phyloP scores from a whole-genome alignment of 92 coral and sea anemone species.

The Blastomussa wellsi region DNA sequence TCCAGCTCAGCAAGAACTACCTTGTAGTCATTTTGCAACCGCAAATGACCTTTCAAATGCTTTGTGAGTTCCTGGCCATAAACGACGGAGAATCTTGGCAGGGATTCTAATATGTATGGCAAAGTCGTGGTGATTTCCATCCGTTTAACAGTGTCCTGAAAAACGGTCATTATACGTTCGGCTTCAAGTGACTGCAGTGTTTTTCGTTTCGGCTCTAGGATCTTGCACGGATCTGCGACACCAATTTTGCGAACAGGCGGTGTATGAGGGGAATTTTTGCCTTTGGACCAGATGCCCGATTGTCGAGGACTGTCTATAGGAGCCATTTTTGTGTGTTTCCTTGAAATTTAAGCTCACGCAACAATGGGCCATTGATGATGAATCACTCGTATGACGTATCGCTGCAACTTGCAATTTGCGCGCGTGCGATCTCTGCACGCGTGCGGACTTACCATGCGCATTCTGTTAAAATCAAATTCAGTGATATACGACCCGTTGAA shows the following conservation, averaged over 20 bases:
- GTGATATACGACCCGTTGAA: no score
- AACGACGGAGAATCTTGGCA: conserved; percentile 68
- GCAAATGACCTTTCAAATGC: conserved; percentile 56
- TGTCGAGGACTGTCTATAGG: conserved; percentile 42
- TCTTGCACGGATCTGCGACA: conserved; percentile 62
- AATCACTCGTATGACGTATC: conserved; percentile 12
- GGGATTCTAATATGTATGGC: conserved; percentile 57
- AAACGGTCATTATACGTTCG: conserved; percentile 79
- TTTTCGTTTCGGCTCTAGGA: conserved; percentile 83
- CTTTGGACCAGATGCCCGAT: conserved; percentile 40
- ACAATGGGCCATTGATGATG: conserved; percentile 2
- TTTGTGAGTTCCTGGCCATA: conserved; percentile 71
- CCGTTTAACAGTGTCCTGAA: conserved; percentile 75
- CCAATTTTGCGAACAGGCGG: not conserved
- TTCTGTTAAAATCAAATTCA: not conserved
- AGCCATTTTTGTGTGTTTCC: conserved; percentile 19
- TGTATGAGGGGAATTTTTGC: conserved; percentile 26
- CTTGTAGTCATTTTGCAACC: conserved; percentile 22
- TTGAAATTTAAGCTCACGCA: conserved; percentile 8
- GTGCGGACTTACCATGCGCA: not conserved
- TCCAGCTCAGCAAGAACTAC: not conserved
- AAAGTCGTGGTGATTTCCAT: conserved; percentile 73
- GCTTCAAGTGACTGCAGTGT: conserved; percentile 78
- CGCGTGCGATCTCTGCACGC: not conserved
- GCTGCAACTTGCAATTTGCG: not conserved